These are phyloP conservation scores for Heterotilapia buettikoferi DNA, from an alignment of 2,113 vertebrate genomes.

Conservation along the genomic window DNA sequence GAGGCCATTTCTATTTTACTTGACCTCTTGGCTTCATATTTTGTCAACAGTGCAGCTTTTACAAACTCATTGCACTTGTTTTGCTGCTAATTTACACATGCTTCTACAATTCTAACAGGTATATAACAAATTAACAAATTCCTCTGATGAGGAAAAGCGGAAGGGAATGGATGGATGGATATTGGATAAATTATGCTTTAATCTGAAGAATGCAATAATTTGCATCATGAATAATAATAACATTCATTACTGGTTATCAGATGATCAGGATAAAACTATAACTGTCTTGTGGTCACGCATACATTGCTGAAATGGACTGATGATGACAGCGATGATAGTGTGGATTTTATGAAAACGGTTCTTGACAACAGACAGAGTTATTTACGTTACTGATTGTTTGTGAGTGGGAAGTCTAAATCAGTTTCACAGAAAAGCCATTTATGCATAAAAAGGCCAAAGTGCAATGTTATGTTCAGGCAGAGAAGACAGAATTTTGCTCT, in stretches of 20 bases:
- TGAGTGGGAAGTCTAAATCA: not conserved
- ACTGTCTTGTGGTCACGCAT: not conserved
- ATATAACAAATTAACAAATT: not conserved
- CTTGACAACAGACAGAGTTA: not conserved
- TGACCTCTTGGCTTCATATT: not conserved
- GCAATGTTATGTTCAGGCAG: not conserved
- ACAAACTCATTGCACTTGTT: not conserved
- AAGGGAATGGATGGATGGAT: not conserved
- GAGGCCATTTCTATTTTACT: not conserved
- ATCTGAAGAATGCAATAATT: not conserved
- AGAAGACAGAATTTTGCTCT: not conserved
- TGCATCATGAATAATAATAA: not conserved
- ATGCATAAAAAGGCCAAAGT: not conserved
- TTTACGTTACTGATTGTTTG: not conserved
- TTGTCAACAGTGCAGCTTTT: not conserved
- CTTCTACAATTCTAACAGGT: not conserved
- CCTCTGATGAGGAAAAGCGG: not conserved
- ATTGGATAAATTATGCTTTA: not conserved
- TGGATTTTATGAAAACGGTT: not conserved
- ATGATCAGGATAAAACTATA: not conserved
- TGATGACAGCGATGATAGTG: not conserved
- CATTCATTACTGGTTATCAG: not conserved
- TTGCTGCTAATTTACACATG: not conserved
- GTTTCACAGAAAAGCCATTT: not conserved
- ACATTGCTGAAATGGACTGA: not conserved